Conservation (phyloP, 2,888 invertebrate genomes). For the Athripsodes cinereus region DNA sequence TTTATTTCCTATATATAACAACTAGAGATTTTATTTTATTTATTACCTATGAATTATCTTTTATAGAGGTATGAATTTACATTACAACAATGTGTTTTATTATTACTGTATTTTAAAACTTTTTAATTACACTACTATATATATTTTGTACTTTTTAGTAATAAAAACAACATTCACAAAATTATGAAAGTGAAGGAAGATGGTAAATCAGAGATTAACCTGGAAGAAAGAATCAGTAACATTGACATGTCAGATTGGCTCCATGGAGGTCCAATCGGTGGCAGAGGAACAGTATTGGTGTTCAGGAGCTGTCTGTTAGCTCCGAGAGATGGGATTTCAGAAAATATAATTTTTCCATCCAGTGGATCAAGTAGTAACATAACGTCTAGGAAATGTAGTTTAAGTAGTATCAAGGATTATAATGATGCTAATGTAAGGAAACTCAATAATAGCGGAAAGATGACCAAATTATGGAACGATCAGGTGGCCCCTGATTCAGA, state of each 20-base stretch:
- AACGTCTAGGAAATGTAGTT: slow-evolving; percentile 4
- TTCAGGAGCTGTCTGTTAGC: slow-evolving; percentile 63
- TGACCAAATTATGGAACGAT: slow-evolving; percentile 36
- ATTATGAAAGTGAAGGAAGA: slow-evolving; percentile 25
- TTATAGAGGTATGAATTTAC: too few relatives aligned
- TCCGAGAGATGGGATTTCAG: slow-evolving; percentile 33
- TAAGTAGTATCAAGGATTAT: not conserved
- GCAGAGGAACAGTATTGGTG: slow-evolving; percentile 58
- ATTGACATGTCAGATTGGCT: slow-evolving; percentile 43
- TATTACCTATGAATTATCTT: too few relatives aligned
- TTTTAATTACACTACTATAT: too few relatives aligned
- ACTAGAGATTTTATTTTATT: too few relatives aligned
- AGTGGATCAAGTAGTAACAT: slow-evolving; percentile 25
- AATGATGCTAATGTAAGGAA: not conserved
- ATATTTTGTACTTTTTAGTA: not conserved
- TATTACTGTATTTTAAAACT: too few relatives aligned
- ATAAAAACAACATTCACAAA: slow-evolving; percentile 1
- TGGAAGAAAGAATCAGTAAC: slow-evolving; percentile 8
- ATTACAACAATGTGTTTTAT: too few relatives aligned
- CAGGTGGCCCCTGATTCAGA: slow-evolving; percentile 34
- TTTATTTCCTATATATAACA: too few relatives aligned
- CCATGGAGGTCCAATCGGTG: slow-evolving; percentile 54
- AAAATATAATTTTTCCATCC: slow-evolving; percentile 38
- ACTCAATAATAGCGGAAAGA: not conserved
- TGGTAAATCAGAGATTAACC: slow-evolving; percentile 1